Evolutionary conservation across 2,797 vertebrate species (phyloP).

Genomic region (Onychomys leucogaster): DNA sequence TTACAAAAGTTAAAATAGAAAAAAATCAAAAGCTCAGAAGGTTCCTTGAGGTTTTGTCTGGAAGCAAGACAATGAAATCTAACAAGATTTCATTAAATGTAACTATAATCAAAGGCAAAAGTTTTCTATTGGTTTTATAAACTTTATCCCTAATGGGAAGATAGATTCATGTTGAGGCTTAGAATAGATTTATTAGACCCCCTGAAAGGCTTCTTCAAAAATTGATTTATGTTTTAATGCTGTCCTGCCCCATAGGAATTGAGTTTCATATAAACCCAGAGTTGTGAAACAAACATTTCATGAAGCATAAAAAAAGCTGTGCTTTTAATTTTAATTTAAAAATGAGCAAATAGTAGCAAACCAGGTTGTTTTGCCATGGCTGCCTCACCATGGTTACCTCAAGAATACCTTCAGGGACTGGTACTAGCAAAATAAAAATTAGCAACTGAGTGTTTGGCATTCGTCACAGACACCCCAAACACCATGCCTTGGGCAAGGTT

Average conservation of each 20-base stretch:
- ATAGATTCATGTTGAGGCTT: slow-evolving; percentile 6
- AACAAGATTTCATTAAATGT: slow-evolving; percentile 34
- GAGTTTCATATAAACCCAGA: slow-evolving; percentile 39
- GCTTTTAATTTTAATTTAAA: slow-evolving; percentile 58
- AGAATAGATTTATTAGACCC: slow-evolving; percentile 31
- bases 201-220: slow-evolving; percentile 57
- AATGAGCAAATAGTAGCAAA: slow-evolving; percentile 26
- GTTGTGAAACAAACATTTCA: slow-evolving; percentile 54
- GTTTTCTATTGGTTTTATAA: slow-evolving; percentile 31
- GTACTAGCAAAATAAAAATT: slow-evolving; percentile 26
- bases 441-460: slow-evolving; percentile 2
- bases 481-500: neutral
- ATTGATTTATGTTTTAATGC: slow-evolving; percentile 46
- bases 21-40: slow-evolving; percentile 38
- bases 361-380: neutral
- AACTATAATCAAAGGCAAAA: slow-evolving; percentile 44
- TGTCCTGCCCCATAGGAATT: slow-evolving; percentile 41
- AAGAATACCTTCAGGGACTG: slow-evolving; percentile 37
- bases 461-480: neutral
- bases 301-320: slow-evolving; percentile 26
- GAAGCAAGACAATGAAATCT: slow-evolving; percentile 16
- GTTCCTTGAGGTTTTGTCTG: slow-evolving; percentile 61
- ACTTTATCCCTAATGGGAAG: slow-evolving; percentile 39
- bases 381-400: slow-evolving; percentile 6
- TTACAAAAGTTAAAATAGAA: slow-evolving; percentile 47